These are phyloP conservation scores for Perca schrenkii DNA, from an alignment of 2,113 vertebrate species.

Conservation along the genomic window DNA sequence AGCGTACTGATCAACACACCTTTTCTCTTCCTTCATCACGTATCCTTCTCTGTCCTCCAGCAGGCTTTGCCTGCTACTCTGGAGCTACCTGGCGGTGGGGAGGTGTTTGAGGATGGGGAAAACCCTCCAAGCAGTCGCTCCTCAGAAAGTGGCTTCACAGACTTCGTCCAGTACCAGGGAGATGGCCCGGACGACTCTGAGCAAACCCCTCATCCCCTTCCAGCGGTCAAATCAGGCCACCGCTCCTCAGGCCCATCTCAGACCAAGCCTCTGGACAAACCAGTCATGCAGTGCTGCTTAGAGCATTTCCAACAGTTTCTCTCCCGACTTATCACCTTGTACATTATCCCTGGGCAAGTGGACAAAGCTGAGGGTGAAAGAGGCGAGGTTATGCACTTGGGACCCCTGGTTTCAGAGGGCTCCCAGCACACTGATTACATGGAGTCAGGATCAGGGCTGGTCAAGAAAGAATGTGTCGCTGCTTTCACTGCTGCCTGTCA, in stretches of 20 bases:
- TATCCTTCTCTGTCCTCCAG: background rate
- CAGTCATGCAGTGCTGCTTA: conserved; percentile 97
- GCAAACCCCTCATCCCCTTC: conserved; percentile 77
- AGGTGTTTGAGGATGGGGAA: conserved; percentile 92
- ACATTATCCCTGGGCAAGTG: conserved; percentile 85
- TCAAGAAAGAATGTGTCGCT: conserved; percentile 88
- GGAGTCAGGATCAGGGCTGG: conserved; percentile 63
- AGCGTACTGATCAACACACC: background rate
- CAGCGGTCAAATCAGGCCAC: conserved; percentile 67
- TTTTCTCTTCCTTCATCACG: background rate
- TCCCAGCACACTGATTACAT: conserved; percentile 67
- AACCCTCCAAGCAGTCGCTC: conserved; percentile 87
- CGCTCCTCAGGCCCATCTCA: conserved; percentile 73
- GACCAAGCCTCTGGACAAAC: conserved; percentile 89
- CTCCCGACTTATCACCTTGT: conserved; percentile 91
- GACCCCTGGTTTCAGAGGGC: conserved; percentile 45
- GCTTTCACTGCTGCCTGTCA: conserved; percentile 97
- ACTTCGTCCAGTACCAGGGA: conserved; percentile 95
- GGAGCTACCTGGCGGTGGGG: conserved; percentile 82
- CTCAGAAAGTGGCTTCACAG: conserved; percentile 95
- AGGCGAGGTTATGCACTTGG: conserved; percentile 65
- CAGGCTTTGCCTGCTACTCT: conserved; percentile 82
- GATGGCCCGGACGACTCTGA: conserved; percentile 84
- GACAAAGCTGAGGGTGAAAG: conserved; percentile 77
- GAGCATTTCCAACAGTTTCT: conserved; percentile 97